Evolutionary conservation across 2,797 vertebrate species (phyloP), one percentile per base, ranked within the genome.

Genomic region (Crocidura indochinensis): DNA sequence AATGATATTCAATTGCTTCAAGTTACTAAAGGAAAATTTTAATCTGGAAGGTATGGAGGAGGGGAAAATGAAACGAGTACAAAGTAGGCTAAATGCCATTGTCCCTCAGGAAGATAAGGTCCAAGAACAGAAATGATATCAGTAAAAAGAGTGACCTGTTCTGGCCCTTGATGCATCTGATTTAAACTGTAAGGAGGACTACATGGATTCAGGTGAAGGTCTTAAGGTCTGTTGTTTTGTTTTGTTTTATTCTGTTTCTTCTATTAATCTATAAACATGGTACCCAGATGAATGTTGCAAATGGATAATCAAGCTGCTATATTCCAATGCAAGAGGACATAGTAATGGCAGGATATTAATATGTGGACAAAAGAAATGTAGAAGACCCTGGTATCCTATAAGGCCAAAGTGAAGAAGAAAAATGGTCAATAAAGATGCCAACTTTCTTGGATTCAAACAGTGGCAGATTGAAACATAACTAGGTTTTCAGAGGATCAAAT

Each of bases 1-100:
- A 87, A 85, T 88, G 90, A 91, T 83, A 90, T 22, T 90, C 82
- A 86, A 10, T 72, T 91, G 27, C 65, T 88, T 82, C 82, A 65
- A 65, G 83, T 49, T 91, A 49, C 75, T 75, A 64, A 89, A 95
- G 56, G 27, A 89, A 38, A 91, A 69, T 65, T 90, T 94, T 71
- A 80, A 83, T 81, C 80, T 84, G 62, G 87, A 80, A 73, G 19
- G 49, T 71, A 29, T 2, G 38, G 51, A 10, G 8, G 15, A 19
- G 20, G 71, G 17, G 15, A 14, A 62, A 79, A 78, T 6, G 4
- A 29, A n/a, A 20, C 10, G 53, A 76, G 53, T 80, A 62, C 76
- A 14, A 72, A 67, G 24, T 85, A 87, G 51, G 46, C n/a, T 60
- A 0, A 22, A 84, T 68, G 73, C 60, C 22, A 5, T 19, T 73